These are phyloP conservation scores for Eudasyphora cyanicolor DNA, from an alignment of 2,888 invertebrate genomes.

Conservation along the genomic window DNA sequence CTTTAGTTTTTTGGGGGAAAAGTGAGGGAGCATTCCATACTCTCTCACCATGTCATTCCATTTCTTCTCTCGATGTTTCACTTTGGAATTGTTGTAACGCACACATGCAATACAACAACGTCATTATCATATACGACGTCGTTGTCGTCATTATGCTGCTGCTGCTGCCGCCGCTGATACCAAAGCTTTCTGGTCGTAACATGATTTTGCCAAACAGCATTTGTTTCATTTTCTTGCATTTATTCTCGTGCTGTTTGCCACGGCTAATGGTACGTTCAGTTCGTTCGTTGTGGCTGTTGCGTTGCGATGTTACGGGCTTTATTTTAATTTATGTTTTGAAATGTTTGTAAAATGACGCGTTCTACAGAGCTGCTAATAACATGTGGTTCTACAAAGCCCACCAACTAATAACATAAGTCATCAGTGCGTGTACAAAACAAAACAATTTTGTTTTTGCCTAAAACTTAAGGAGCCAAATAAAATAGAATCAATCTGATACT, in stretches of 20 bases:
- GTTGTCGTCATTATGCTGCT: no score
- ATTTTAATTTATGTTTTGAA: constrained; percentile 61
- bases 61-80: neutral
- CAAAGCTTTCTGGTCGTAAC: no score
- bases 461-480: no score
- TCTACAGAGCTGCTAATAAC: no score
- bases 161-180: no score
- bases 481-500: no score
- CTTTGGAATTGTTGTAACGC: neutral
- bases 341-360: constrained; percentile 54
- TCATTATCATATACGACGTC: neutral
- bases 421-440: no score
- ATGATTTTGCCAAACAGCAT: constrained; percentile 40
- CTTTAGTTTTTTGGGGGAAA: no score
- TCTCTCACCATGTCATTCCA: neutral
- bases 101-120: neutral
- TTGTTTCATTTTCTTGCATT: neutral
- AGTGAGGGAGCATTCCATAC: neutral
- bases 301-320: neutral
- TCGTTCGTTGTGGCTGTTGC: neutral
- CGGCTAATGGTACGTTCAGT: neutral
- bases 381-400: no score
- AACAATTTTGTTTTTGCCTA: no score
- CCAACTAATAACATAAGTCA: neutral
- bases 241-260: constrained; percentile 53